These are phyloP conservation scores for Blastobasis adustella DNA, from an alignment of 2,888 invertebrate species.

Conservation along the genomic window DNA sequence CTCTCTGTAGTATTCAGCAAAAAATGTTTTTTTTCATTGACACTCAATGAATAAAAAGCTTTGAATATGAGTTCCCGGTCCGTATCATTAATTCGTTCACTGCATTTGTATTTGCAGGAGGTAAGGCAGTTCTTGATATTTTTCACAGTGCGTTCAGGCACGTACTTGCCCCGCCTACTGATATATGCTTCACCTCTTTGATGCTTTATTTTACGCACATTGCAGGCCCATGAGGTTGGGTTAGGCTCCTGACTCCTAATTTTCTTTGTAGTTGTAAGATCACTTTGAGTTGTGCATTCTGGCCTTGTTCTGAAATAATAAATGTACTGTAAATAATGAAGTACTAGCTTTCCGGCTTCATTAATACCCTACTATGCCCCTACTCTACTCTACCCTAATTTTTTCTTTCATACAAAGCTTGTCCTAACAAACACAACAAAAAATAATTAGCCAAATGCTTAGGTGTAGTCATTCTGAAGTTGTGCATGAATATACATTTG, in stretches of 20 bases:
- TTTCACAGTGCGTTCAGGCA: constrained; percentile 47
- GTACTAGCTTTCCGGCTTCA: too few species aligned
- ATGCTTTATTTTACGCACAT: constrained; percentile 56
- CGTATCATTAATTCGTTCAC: constrained; percentile 46
- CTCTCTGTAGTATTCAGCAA: constrained; percentile 60
- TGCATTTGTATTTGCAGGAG: constrained; percentile 58
- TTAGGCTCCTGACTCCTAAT: constrained; percentile 41
- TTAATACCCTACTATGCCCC: too few species aligned
- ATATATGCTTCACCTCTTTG: constrained; percentile 62
- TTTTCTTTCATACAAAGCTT: too few species aligned
- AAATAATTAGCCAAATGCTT: too few species aligned
- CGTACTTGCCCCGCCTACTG: constrained; percentile 54
- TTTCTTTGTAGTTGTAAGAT: constrained; percentile 24
- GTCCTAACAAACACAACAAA: too few species aligned
- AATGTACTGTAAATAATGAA: too few species aligned
- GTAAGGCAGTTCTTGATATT: constrained; percentile 58
- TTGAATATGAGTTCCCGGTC: constrained; percentile 60
- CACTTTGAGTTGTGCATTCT: too few species aligned
- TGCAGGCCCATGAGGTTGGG: constrained; percentile 59
- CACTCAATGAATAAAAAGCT: constrained; percentile 57
- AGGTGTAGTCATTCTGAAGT: too few species aligned
- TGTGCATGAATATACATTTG: too few species aligned
- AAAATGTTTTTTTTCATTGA: constrained; percentile 62
- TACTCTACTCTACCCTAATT: too few species aligned
- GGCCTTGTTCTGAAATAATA: too few species aligned